Evolutionary conservation across 1,140 invertebrate species (phyloP), one percentile per base, ranked within the genome.

Genomic region (Saccostrea cuccullata): DNA sequence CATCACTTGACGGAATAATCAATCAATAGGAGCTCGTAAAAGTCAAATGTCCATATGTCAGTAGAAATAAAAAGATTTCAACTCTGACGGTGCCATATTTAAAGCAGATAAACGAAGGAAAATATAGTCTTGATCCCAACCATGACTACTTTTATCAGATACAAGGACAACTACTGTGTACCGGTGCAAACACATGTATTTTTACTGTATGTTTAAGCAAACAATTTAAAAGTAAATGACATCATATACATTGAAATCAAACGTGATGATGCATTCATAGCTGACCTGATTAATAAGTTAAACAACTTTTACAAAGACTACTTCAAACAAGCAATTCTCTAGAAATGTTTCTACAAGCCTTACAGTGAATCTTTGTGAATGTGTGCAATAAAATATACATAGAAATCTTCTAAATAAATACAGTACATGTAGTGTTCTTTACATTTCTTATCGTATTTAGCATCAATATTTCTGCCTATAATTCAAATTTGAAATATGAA

Each of bases 201-300:
- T 23, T 56, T 20, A 13, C 30, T 13, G 64, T 55, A 55, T 77
- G 40, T 77, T 20, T 84, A n/a, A 15, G 82, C 36, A 17, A 23
- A 36, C 17, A 84, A 47, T 26, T 82, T 36, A 20, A 86, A 23
- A 77, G 12, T 82, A n/a, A 56, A 55, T 15, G 55, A 70, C 30
- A 17, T 30, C 55, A 86, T n/a, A 86, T n/a, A 36, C 23, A 56
- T 55, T 55, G 23, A n/a, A 15, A 23, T 23, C 8, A n/a, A 70
- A 30, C 77, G 85, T 58, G 82, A 89, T 86, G 64, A 89, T 40
- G 23, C 17, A 1, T 89, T 89, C 55, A 90, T 91, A 82, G 15
- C 64, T 9, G n/a, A 84, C 1, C 60, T 87, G 82, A 12, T 84
- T 12, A 55, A 47, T 12, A 84, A 87, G 67, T 56, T 87, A 11